Base-by-base conservation (phyloP, 2,113 vertebrate genomes). In the Leucopternis melanops region DNA sequence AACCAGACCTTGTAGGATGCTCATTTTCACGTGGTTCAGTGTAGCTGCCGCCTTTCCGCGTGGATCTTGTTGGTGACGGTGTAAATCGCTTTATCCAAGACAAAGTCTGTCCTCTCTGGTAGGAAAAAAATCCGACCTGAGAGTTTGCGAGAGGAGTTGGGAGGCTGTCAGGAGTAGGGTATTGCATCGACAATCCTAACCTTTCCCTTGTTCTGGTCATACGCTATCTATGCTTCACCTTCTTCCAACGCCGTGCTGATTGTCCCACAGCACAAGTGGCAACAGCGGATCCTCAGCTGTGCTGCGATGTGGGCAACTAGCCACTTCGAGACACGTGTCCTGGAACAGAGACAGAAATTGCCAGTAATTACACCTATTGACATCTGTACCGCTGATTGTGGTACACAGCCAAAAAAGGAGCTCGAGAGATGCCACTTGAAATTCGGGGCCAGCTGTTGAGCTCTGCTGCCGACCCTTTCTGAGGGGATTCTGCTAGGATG, bases 61-160 rank as follows among this genome's bases (percentile, higher is more conserved):
- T 49, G 19, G 19, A n/a, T 45, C 25, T 80, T 66, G 40, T 3
- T 75, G 26, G 36, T 75, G 40, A 29, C 10, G 25, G 21, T 25
- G 11, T 65, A 71, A 88, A 71, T 55, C 6, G 7, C 31, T 90
- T 75, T 11, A 47, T 72, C 52, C 21, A 34, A 40, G 61, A 19
- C 8, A 18, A n/a, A 0, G 4, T 47, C 14, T 66, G 22, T 32
- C 11, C 6, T 65, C 27, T 73, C 15, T 42, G 16, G 18, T 50
- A 63, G 52, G 55, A 40, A 74, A 47, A 47, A 47, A 85, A 16
- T 0, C 2, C 10, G 16, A 26, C 6, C 65, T 85, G 8, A 5
- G 47, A 54, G 25, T 40, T 2, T 0, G 16, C 32, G 15, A 22
- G 25, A 20, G 50, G 16, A 14, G 42, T 61, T 3, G 0, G 1